A percentile compares a stretch with the other conserved stretches of the same genome.
Conservation (phyloP, 1,140 invertebrate genomes). For the Drosophila saltans region DNA sequence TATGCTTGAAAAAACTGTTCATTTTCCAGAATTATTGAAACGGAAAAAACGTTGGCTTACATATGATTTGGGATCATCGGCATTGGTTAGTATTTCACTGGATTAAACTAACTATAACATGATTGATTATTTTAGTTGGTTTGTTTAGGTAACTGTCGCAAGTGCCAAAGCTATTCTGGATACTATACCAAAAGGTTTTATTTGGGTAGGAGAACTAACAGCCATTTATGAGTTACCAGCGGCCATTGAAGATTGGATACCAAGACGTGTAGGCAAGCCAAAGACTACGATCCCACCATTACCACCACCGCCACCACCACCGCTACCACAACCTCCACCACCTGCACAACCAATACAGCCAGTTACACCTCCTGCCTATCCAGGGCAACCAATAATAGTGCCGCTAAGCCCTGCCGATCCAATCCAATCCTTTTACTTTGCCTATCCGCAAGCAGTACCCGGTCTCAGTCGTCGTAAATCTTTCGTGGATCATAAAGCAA, state of each 20-base stretch:
- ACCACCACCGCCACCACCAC: slow-evolving; percentile 27
- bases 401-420: slow-evolving; percentile 61
- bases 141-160: slow-evolving; percentile 43
- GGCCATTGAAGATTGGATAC: slow-evolving; percentile 66
- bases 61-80: slow-evolving; percentile 52
- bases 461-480: slow-evolving; percentile 46
- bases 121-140: neutral
- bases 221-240: slow-evolving; percentile 51
- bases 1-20: slow-evolving; percentile 38
- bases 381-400: slow-evolving; percentile 45
- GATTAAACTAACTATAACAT: neutral
- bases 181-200: slow-evolving; percentile 53
- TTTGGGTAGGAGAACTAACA: slow-evolving; percentile 44
- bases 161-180: slow-evolving; percentile 56
- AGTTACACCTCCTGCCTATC: neutral
- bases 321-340: slow-evolving; percentile 24
- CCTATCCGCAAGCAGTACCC: slow-evolving; percentile 48
- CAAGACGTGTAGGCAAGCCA: slow-evolving; percentile 43
- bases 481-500: slow-evolving; percentile 33
- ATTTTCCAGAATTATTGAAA: slow-evolving; percentile 39
- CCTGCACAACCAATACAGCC: slow-evolving; percentile 6
- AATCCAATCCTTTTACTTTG: slow-evolving; percentile 59
- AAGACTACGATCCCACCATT: slow-evolving; percentile 23
- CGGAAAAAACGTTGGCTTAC: slow-evolving; percentile 69
- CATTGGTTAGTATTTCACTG: slow-evolving; percentile 47